These are phyloP conservation scores for Apodemia duryi DNA, from an alignment of 2,888 invertebrate species.

Conservation along the genomic window DNA sequence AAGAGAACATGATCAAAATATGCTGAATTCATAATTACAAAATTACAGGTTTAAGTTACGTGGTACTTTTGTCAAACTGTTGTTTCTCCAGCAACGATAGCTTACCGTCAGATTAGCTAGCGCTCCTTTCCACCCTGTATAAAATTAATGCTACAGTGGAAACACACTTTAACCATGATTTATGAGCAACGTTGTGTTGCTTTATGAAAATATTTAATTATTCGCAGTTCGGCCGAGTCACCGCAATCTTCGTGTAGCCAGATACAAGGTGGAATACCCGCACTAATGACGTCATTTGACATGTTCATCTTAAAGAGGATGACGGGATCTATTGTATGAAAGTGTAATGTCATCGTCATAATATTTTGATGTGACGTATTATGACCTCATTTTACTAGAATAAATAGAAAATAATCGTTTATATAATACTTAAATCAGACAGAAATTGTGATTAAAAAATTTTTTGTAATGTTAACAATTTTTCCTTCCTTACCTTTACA, in stretches of 20 bases:
- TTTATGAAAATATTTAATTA: slow-evolving; percentile 77
- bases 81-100: no score
- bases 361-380: slow-evolving; percentile 1
- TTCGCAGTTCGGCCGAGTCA: slow-evolving; percentile 56
- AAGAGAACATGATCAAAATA: no score
- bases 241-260: slow-evolving; percentile 34
- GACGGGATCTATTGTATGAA: not conserved
- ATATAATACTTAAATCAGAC: no score
- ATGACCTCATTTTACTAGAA: not conserved
- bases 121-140: no score
- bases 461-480: no score
- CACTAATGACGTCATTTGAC: slow-evolving; percentile 21
- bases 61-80: no score
- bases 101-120: no score
- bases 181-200: slow-evolving; percentile 59
- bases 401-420: no score
- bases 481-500: no score
- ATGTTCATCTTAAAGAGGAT: slow-evolving; percentile 16
- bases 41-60: no score
- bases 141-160: slow-evolving; percentile 34
- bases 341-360: slow-evolving; percentile 2
- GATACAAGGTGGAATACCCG: slow-evolving; percentile 12
- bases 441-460: no score
- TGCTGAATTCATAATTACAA: no score
- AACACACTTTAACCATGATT: slow-evolving; percentile 49